A percentile compares a stretch with the other conserved stretches of the same genome.
Conservation (phyloP, 2,888 invertebrate genomes). For the Aproaerema taeniolella region DNA sequence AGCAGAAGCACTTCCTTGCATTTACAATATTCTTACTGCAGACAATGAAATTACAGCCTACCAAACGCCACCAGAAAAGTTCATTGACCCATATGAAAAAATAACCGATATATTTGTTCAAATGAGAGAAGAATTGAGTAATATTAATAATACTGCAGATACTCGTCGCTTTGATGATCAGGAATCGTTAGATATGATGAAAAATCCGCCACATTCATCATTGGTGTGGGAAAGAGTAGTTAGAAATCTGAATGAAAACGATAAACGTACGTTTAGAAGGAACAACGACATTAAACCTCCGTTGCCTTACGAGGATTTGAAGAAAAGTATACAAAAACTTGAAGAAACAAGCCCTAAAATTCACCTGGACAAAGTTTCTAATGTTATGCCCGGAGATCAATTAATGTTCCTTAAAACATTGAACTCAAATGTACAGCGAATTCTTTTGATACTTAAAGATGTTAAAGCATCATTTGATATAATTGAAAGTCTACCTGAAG, state of each 20-base stretch:
- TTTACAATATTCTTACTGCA: constrained; percentile 46
- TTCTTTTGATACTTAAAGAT: constrained; percentile 33
- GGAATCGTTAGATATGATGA: constrained; percentile 33
- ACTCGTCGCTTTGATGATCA: neutral
- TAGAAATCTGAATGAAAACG: constrained; percentile 36
- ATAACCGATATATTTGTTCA: constrained; percentile 42
- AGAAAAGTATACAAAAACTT: constrained; percentile 34
- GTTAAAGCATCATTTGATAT: constrained; percentile 30
- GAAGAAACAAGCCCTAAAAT: constrained; percentile 46
- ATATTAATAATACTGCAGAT: constrained; percentile 12
- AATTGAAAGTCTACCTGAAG: constrained; percentile 24
- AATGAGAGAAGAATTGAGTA: constrained; percentile 35
- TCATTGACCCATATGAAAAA: constrained; percentile 27
- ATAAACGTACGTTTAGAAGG: constrained; percentile 34
- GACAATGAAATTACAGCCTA: constrained; percentile 13
- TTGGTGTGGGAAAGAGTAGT: constrained; percentile 54
- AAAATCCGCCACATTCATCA: constrained; percentile 44
- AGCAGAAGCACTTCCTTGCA: constrained; percentile 52
- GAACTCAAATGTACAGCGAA: constrained; percentile 35
- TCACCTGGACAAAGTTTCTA: constrained; percentile 25
- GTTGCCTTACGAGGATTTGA: constrained; percentile 40
- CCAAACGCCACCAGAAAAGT: constrained; percentile 10
- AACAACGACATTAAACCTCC: constrained; percentile 21
- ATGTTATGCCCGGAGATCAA: constrained; percentile 39
- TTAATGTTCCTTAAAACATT: constrained; percentile 47